These are phyloP conservation scores for Tetramorium simillimum DNA, from an alignment of 1,140 invertebrate genomes.

Conservation along the genomic window DNA sequence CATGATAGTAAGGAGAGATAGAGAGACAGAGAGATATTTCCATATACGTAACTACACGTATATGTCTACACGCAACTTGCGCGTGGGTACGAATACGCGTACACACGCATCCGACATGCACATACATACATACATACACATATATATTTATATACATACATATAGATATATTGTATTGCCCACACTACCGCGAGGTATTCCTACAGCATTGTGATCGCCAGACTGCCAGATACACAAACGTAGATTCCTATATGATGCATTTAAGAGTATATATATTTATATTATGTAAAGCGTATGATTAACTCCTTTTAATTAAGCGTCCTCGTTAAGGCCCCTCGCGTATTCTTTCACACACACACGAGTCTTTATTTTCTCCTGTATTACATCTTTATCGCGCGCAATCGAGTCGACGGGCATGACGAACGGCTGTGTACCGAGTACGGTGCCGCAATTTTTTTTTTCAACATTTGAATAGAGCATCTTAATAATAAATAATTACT, in stretches of 20 bases:
- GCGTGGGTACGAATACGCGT: background rate
- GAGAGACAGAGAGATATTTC: background rate
- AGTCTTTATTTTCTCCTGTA: constrained; percentile 47
- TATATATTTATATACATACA: constrained; percentile 38
- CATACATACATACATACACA: constrained; percentile 5
- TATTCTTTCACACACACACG: constrained; percentile 56
- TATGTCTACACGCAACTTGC: constrained; percentile 3
- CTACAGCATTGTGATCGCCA: constrained; percentile 76
- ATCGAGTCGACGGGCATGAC: constrained; percentile 55
- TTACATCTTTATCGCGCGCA: constrained; percentile 12
- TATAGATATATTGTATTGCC: constrained; percentile 44
- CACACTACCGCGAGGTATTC: constrained; percentile 68
- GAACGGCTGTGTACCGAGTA: constrained; percentile 60
- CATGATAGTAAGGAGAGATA: constrained; percentile 17
- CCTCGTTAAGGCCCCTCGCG: constrained; percentile 66
- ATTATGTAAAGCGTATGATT: constrained; percentile 72
- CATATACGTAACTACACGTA: background rate
- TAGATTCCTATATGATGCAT: constrained; percentile 81
- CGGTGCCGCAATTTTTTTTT: constrained; percentile 30
- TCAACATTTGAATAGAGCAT: background rate
- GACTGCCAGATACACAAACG: constrained; percentile 79
- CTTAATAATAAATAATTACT: background rate
- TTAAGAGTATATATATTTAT: constrained; percentile 79
- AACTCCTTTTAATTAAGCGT: constrained; percentile 72
- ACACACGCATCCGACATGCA: background rate